These are phyloP conservation scores for Anthophora plumipes DNA, from an alignment of 2,888 invertebrate genomes.

Conservation along the genomic window DNA sequence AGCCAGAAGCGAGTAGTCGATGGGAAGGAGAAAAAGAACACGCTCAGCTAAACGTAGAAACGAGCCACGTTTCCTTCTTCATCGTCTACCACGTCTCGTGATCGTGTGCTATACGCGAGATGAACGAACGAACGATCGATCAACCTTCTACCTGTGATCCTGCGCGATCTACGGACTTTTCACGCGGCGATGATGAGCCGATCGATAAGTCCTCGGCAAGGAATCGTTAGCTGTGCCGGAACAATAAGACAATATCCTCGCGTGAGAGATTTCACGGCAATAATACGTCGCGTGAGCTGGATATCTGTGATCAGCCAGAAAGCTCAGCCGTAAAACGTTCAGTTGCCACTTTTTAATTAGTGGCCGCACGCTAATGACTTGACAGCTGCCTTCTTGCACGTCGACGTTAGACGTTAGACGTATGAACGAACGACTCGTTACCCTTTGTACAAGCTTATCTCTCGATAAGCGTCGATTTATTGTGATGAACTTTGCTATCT, in stretches of 20 bases:
- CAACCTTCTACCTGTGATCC: slow-evolving; percentile 52
- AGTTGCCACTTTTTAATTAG: slow-evolving; percentile 76
- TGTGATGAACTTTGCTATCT: too few relatives aligned
- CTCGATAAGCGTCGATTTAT: not conserved
- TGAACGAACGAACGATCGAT: slow-evolving; percentile 58
- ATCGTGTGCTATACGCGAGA: slow-evolving; percentile 33
- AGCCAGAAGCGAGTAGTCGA: slow-evolving; percentile 2
- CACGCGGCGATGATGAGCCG: slow-evolving; percentile 60
- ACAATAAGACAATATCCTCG: slow-evolving; percentile 65
- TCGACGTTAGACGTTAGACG: slow-evolving; percentile 14
- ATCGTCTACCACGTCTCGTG: slow-evolving; percentile 35
- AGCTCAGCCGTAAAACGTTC: slow-evolving; percentile 52
- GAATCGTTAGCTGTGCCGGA: slow-evolving; percentile 57
- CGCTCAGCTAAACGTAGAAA: slow-evolving; percentile 10
- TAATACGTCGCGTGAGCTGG: slow-evolving; percentile 66
- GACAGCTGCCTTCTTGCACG: too few relatives aligned
- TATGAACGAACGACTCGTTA: too few relatives aligned
- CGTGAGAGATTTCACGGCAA: slow-evolving; percentile 57
- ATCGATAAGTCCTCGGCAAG: slow-evolving; percentile 62
- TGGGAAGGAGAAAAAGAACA: slow-evolving; percentile 39
- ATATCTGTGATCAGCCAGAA: slow-evolving; percentile 59
- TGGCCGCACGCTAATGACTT: slow-evolving; percentile 71
- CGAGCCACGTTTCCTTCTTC: slow-evolving; percentile 1
- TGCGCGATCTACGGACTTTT: slow-evolving; percentile 56
- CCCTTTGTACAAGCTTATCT: slow-evolving; percentile 56